Conservation (phyloP, 1,140 invertebrate species). For the Oryzaephilus surinamensis region DNA sequence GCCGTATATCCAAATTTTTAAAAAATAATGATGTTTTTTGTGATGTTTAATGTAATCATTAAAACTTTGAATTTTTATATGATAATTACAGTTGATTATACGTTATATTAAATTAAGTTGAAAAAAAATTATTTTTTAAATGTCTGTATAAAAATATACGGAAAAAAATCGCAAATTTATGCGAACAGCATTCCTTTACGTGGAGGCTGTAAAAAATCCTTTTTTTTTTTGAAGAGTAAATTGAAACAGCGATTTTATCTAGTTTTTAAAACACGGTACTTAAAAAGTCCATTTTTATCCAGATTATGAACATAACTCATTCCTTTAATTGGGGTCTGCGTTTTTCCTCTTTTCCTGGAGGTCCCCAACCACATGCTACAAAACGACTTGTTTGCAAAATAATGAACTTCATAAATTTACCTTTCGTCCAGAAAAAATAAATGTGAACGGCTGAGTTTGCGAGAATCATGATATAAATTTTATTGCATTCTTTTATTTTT, state of each 20-base stretch:
- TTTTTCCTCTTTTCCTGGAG: conserved; percentile 10
- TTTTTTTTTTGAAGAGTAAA: too few relatives aligned
- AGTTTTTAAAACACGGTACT: conserved; percentile 3
- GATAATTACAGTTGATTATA: too few relatives aligned
- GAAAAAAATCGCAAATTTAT: too few relatives aligned
- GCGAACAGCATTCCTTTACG: too few relatives aligned
- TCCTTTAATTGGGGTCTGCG: conserved; percentile 17
- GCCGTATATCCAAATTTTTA: too few relatives aligned
- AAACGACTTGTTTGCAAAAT: conserved; percentile 18
- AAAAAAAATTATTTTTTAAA: too few relatives aligned
- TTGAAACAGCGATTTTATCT: conserved; percentile 16
- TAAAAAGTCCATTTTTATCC: conserved; percentile 15
- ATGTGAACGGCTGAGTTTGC: conserved; percentile 11
- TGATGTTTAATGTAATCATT: too few relatives aligned
- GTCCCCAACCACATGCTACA: conserved; percentile 16
- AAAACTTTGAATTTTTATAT: too few relatives aligned
- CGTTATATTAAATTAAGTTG: too few relatives aligned
- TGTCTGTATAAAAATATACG: too few relatives aligned
- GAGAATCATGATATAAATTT: conserved; percentile 13
- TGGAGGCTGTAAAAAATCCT: too few relatives aligned
- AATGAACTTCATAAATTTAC: conserved; percentile 24
- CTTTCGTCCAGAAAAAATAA: conserved; percentile 13
- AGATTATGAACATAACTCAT: conserved; percentile 23
- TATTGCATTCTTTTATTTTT: conserved; percentile 1
- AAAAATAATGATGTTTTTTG: too few relatives aligned